Conservation (phyloP, 2,888 invertebrate genomes). For the Petrophora chlorosata region DNA sequence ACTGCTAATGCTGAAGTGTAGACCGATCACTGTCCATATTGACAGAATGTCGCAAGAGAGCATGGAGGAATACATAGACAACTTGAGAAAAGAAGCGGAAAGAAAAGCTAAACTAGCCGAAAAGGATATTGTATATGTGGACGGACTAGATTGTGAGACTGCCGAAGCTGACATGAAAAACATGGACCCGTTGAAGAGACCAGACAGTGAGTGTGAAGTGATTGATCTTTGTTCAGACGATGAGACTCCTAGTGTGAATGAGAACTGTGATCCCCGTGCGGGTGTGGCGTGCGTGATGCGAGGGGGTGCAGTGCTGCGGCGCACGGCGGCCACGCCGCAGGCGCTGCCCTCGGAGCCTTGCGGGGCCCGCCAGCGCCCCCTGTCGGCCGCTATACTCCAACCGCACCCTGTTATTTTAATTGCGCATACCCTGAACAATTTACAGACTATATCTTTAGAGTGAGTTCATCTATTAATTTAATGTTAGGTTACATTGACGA, state of each 20-base stretch:
- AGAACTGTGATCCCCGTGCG: conserved; percentile 73
- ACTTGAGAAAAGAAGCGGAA: conserved; percentile 58
- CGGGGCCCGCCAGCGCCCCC: conserved; percentile 72
- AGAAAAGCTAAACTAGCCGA: conserved; percentile 48
- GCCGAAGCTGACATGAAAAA: conserved; percentile 52
- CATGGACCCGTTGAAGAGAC: conserved; percentile 63
- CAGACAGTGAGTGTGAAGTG: conserved; percentile 78
- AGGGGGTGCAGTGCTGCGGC: conserved; percentile 66
- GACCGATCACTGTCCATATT: conserved; percentile 72
- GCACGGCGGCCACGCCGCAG: conserved; percentile 69
- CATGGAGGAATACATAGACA: conserved; percentile 70
- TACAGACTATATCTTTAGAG: conserved; percentile 79
- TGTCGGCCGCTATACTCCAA: conserved; percentile 63
- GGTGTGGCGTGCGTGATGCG: conserved; percentile 72
- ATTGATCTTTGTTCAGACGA: conserved; percentile 89
- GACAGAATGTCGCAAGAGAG: conserved; percentile 68
- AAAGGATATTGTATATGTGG: conserved; percentile 76
- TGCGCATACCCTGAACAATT: conserved; percentile 70
- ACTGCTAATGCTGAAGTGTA: conserved; percentile 78
- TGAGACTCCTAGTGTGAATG: conserved; percentile 74
- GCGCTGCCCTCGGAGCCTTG: conserved; percentile 70
- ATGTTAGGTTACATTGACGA: conserved; percentile 59
- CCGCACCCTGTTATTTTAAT: conserved; percentile 76
- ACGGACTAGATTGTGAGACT: conserved; percentile 62
- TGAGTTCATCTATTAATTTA: conserved; percentile 65